Conservation (phyloP, 2,113 vertebrate species). For the Sula dactylatra region DNA sequence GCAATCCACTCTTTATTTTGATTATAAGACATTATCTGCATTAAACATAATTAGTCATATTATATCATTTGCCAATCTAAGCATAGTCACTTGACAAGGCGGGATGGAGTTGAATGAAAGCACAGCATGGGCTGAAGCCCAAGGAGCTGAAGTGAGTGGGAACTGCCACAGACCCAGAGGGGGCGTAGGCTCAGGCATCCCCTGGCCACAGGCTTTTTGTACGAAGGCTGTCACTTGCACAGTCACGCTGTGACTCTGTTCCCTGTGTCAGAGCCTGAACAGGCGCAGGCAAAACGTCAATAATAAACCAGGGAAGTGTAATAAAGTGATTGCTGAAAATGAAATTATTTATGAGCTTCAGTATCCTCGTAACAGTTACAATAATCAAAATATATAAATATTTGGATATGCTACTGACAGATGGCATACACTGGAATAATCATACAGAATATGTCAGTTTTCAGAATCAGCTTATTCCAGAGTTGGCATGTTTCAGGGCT, state of each 20-base stretch:
- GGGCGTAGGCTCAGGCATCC: neutral
- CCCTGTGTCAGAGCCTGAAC: neutral
- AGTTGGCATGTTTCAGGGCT: constrained; percentile 30
- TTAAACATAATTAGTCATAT: constrained; percentile 45
- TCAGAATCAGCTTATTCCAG: constrained; percentile 40
- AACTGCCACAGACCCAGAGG: neutral
- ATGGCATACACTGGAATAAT: constrained; percentile 41
- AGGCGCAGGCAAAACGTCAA: neutral
- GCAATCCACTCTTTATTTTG: constrained; percentile 54
- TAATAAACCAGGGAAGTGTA: neutral
- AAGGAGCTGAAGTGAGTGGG: neutral
- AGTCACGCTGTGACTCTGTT: neutral
- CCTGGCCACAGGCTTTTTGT: neutral
- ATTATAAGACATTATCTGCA: constrained; percentile 60
- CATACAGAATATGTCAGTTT: constrained; percentile 36
- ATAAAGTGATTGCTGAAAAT: neutral
- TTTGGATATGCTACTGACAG: constrained; percentile 57
- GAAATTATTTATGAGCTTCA: constrained; percentile 32
- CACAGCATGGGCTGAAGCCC: neutral
- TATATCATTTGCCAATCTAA: neutral
- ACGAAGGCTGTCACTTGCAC: neutral
- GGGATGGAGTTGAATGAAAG: neutral
- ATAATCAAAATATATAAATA: constrained; percentile 65
- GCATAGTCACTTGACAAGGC: constrained; percentile 1
- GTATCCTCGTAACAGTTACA: neutral